Base-by-base conservation (phyloP, 2,113 vertebrate genomes). In the Polyodon spathula region DNA sequence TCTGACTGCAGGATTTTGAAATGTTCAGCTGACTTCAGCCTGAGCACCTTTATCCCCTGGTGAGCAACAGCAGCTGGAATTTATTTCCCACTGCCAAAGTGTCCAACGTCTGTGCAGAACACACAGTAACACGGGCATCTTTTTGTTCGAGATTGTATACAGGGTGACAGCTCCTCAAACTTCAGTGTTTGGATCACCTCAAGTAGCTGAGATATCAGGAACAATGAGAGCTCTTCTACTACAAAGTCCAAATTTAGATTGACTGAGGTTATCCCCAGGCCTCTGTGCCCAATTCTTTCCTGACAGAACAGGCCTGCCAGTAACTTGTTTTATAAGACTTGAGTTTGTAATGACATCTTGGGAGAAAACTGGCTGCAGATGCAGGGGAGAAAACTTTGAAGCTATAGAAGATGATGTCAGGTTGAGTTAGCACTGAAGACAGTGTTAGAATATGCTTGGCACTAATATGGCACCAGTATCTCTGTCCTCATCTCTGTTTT, bases 401-500 rank as follows among this genome's bases (percentile, higher is more conserved):
- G 81, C 77, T 76, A 80, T 84, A 77, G 82, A 84, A 79, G 85
- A 86, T 80, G 82, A 89, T 95, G 93, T 96, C 95, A 94, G 86
- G 84, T 92, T 89, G 82, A 66, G 84, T 97, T 90, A 92, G 83
- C 75, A 76, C 74, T 64, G 85, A 86, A 84, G 85, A 84, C 90
- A 78, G 86, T 74, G 80, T 86, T 90, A 79, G 84, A 90, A 89
- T 93, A 90, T 89, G 88, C 86, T 89, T 90, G 91, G 93, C 89
- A 93, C 85, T 95, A 85, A 87, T 86, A 86, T 80, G 85, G 88
- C 82, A 81, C 86, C 82, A 79, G 89, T 92, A 90, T 93, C 92
- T 91, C 84, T 93, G 87, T 92, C 90, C 86, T 81, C 82, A 85
- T 91, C 89, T 94, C 92, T 97, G 95, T 91, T 95, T 91, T 88